These are phyloP conservation scores for Xestia sexstrigata DNA, from an alignment of 2,888 invertebrate genomes.

Conservation along the genomic window DNA sequence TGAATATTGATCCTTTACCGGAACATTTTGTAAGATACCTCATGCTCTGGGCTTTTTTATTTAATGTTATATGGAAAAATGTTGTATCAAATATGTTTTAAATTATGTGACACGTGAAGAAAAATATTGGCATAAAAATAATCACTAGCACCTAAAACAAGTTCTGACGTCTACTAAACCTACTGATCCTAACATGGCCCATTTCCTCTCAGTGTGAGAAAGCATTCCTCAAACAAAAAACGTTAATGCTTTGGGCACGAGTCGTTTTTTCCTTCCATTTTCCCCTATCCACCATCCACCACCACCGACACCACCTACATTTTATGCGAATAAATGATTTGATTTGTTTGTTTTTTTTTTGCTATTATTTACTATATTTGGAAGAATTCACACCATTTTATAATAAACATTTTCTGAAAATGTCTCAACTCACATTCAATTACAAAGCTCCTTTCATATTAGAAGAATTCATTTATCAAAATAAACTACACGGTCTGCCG, in stretches of 20 bases:
- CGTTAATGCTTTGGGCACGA: no score
- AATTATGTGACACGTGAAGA: not conserved
- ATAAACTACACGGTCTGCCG: slow-evolving; percentile 10
- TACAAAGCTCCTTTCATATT: slow-evolving; percentile 16
- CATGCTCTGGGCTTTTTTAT: not conserved
- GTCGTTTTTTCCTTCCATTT: not conserved
- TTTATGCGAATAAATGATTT: no score
- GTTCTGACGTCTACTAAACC: not conserved
- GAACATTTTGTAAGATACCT: slow-evolving; percentile 2
- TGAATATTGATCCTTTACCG: slow-evolving; percentile 22
- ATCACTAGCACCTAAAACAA: not conserved
- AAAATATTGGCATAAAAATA: not conserved
- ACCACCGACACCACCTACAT: no score
- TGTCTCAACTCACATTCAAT: not conserved
- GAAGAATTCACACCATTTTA: not conserved
- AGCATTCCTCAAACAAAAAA: not conserved
- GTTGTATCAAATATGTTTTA: not conserved
- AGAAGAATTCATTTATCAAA: slow-evolving; percentile 35
- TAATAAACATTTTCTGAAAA: not conserved
- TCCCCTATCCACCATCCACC: no score
- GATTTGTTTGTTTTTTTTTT: no score
- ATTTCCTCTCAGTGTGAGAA: not conserved
- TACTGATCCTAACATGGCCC: not conserved
- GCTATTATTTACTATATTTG: not conserved
- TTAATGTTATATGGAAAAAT: not conserved